phyloP scores from a whole-genome alignment of 2,888 invertebrate species.

The Neoaliturus tenellus region DNA sequence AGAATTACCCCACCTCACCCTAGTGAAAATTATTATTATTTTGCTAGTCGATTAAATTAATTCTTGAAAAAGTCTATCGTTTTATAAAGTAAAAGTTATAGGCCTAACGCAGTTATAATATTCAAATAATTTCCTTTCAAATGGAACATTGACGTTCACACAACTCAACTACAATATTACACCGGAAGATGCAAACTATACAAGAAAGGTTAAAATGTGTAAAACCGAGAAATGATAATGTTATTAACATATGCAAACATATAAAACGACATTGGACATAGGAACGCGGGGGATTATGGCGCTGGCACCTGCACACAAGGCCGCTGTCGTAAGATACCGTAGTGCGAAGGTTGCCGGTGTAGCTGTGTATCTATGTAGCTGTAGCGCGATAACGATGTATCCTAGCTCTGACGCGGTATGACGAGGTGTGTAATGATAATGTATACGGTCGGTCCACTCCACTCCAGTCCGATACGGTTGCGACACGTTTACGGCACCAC shows the following conservation, averaged over 20 bases:
- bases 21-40: too few relatives aligned
- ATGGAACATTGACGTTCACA: too few relatives aligned
- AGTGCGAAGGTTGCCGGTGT: not conserved
- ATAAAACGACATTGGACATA: not conserved
- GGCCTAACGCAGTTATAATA: too few relatives aligned
- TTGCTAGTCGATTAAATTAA: too few relatives aligned
- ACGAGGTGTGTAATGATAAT: constrained; percentile 17
- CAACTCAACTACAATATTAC: not conserved
- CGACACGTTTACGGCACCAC: constrained; percentile 37
- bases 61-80: too few relatives aligned
- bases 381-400: not conserved
- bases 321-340: not conserved
- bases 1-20: too few relatives aligned
- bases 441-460: constrained; percentile 4
- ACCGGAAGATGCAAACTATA: not conserved
- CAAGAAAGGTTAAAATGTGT: not conserved
- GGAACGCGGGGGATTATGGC: not conserved
- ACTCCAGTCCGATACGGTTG: constrained; percentile 13
- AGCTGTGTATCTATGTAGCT: not conserved
- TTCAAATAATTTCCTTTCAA: too few relatives aligned
- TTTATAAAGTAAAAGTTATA: too few relatives aligned
- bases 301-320: constrained; percentile 7
- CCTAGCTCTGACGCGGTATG: not conserved
- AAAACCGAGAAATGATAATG: not conserved
- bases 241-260: not conserved